Percentiles rank a stretch among this genome's conserved stretches.
Evolutionary conservation across 2,888 invertebrate species (phyloP).

Genomic region (Drosophila fungiperda): DNA sequence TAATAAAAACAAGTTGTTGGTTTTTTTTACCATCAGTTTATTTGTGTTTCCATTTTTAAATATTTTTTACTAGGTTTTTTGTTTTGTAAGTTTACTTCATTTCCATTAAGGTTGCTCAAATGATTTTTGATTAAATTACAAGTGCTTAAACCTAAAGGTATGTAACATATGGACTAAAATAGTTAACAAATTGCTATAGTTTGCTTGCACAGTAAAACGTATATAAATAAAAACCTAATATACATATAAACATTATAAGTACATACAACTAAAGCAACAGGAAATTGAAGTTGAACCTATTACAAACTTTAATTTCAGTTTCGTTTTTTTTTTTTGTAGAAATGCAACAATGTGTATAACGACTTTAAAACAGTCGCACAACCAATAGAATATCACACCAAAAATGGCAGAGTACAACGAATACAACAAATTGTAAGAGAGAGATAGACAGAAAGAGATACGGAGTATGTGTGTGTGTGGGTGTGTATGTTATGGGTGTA

Average conservation of each 20-base stretch:
- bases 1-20: background rate
- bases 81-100: conserved; percentile 65
- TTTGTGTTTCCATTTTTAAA: conserved; percentile 58
- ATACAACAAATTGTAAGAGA: conserved; percentile 62
- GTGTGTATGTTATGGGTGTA: conserved; percentile 8
- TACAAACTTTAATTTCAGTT: conserved; percentile 43
- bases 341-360: conserved; percentile 82
- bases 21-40: conserved; percentile 72
- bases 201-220: conserved; percentile 52
- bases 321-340: conserved; percentile 50
- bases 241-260: conserved; percentile 41
- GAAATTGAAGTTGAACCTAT: conserved; percentile 70
- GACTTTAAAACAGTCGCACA: conserved; percentile 77
- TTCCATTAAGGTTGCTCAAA: conserved; percentile 75
- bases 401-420: conserved; percentile 80
- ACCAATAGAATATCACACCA: conserved; percentile 84
- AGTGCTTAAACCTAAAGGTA: conserved; percentile 73
- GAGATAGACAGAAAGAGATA: conserved; percentile 14
- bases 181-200: conserved; percentile 71
- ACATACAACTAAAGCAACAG: conserved; percentile 66
- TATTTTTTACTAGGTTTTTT: conserved; percentile 54
- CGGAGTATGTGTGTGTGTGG: conserved; percentile 19
- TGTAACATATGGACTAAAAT: conserved; percentile 80
- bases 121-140: conserved; percentile 79
- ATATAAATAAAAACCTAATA: conserved; percentile 58